Conservation (phyloP, 2,797 vertebrate genomes). For the Cetoscarus ocellatus region DNA sequence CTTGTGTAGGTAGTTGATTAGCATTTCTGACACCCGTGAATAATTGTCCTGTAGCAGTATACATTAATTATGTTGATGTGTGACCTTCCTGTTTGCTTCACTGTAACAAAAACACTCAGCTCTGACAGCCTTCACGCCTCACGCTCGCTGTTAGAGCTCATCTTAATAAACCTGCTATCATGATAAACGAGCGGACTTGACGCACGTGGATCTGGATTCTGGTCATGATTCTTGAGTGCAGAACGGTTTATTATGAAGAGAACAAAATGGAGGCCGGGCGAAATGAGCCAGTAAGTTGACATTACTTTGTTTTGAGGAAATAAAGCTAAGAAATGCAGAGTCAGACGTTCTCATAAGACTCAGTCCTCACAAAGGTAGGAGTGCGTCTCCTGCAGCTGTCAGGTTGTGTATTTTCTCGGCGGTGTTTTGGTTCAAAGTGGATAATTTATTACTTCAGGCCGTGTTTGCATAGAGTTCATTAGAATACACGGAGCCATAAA, state of each 20-base stretch:
- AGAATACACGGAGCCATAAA: constrained; percentile 57
- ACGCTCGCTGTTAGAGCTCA: neutral
- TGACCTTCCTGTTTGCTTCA: constrained; percentile 13
- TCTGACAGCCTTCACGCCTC: constrained; percentile 1
- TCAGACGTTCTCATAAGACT: neutral
- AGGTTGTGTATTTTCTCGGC: constrained; percentile 36
- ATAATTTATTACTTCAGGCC: constrained; percentile 61
- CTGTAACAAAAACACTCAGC: neutral
- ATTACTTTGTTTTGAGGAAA: neutral
- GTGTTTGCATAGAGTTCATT: constrained; percentile 70
- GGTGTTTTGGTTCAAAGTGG: constrained; percentile 59
- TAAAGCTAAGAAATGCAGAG: neutral
- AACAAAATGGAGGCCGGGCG: neutral
- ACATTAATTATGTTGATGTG: neutral
- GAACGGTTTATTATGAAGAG: neutral
- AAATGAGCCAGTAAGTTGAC: too few relatives aligned
- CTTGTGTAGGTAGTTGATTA: neutral
- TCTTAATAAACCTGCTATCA: constrained; percentile 6
- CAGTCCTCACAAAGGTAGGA: constrained; percentile 3
- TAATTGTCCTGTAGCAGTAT: neutral
- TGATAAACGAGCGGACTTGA: neutral
- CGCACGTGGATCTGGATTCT: neutral
- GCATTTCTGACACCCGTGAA: neutral
- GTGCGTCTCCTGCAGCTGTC: constrained; percentile 30
- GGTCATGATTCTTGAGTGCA: neutral